Conservation (phyloP, 2,113 vertebrate species). For the Microtus oregoni region DNA sequence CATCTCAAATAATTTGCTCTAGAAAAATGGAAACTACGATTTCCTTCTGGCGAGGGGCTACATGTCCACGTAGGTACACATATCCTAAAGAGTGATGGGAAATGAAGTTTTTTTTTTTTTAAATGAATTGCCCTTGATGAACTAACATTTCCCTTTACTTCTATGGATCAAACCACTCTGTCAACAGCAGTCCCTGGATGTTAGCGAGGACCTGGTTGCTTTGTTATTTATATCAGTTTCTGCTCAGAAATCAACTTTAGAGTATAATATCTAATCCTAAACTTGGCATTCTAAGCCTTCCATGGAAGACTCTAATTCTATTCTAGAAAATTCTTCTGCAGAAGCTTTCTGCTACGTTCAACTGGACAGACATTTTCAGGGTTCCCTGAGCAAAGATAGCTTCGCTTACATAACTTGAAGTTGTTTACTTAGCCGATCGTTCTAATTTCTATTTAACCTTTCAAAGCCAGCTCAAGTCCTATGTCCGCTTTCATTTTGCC, state of each 20-base stretch:
- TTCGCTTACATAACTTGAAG: not conserved
- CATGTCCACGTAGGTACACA: not conserved
- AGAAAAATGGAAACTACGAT: constrained; percentile 33
- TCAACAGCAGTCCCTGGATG: constrained; percentile 4
- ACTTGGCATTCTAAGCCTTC: constrained; percentile 13
- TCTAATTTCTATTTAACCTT: not conserved
- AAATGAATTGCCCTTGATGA: not conserved
- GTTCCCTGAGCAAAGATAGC: not conserved
- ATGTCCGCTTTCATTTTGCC: not conserved
- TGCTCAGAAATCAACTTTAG: constrained; percentile 57
- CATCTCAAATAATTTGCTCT: constrained; percentile 56
- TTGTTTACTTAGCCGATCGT: constrained; percentile 28
- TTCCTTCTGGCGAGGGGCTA: not conserved
- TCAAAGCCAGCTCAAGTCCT: not conserved
- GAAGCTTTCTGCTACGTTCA: not conserved
- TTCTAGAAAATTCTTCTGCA: not conserved
- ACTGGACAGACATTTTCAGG: not conserved
- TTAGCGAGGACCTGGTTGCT: constrained; percentile 39
- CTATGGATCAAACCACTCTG: not conserved
- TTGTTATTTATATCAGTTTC: constrained; percentile 31
- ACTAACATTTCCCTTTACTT: not conserved
- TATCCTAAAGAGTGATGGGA: not conserved
- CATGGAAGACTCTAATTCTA: not conserved
- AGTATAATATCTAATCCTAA: constrained; percentile 20
- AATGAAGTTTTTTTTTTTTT: not conserved